Base-by-base conservation (phyloP, 2,113 vertebrate species). In the crab-eating macaque (Macaca fascicularis) region DNA sequence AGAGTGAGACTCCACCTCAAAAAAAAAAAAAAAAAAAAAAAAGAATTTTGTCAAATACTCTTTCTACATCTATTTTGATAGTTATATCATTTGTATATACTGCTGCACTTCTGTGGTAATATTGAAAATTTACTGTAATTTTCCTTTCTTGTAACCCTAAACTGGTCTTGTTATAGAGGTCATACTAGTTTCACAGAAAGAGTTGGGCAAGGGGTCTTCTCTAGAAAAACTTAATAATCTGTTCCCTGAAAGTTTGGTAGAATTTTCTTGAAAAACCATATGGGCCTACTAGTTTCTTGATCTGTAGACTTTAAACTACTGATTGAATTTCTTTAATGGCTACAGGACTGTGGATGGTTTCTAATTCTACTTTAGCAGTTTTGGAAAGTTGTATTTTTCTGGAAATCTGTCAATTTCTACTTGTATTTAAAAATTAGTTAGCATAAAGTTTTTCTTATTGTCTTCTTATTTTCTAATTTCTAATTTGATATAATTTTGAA, bases 321-420 rank as follows among this genome's bases (percentile, higher is more conserved):
- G 67, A 85, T 16, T 85, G 40, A 43, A 20, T 88, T 74, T 79
- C n/a, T 74, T 89, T 57, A 70, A 85, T 64, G 30, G 7, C 52
- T 79, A 45, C 14, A 72, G 32, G 8, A 74, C 19, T 74, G 38
- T 27, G 30, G n/a, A 38, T 38, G 25, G 16, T 40, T 57, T 45
- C 6, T 72, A 85, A 67, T 45, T 67, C 25, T 74, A 55, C 22
- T 81, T 78, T 20, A 45, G 70, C 4, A 61, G 32, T 52, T 76
- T 22, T 70, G 12, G n/a, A 88, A 89, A 67, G 76, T 30, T 72
- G 13, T 38, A 55, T n/a, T 95, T 90, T 90, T 95, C 43, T 78
- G 76, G 79, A 94, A 93, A 95, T 84, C 57, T 92, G 70, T 38
- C 59, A 20, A 64, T 92, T 92, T 91, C 27, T 12, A 27, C 35